A percentile compares a stretch with the other conserved stretches of the same genome.
Evolutionary conservation across 2,888 invertebrate species (phyloP).

Genomic region (Meteorus colon): DNA sequence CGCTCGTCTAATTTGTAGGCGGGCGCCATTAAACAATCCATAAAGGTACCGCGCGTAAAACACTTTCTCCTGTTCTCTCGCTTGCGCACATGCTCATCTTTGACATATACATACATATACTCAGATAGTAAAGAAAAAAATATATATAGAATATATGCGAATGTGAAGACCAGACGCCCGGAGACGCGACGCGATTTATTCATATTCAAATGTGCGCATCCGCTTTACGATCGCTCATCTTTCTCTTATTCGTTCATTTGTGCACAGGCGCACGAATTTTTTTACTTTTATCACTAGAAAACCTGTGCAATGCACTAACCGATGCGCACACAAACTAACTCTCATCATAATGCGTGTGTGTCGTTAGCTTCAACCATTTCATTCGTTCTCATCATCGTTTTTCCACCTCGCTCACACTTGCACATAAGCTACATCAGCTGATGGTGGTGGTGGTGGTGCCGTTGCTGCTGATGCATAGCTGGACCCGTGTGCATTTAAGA

Average conservation of each 20-base stretch:
- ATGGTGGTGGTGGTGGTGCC: conserved; percentile 3
- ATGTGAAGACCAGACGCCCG: conserved; percentile 49
- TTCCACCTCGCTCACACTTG: conserved; percentile 23
- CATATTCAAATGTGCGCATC: conserved; percentile 69
- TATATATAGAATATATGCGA: conserved; percentile 25
- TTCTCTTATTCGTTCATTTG: conserved; percentile 30
- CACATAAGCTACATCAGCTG: conserved; percentile 6
- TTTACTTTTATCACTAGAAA: conserved; percentile 26
- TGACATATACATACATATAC: background rate
- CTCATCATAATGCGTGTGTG: conserved; percentile 40
- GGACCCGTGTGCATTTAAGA: conserved; percentile 36
- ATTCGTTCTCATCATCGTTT: conserved; percentile 52
- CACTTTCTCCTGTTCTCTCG: conserved; percentile 55
- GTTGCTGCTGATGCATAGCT: conserved; percentile 21
- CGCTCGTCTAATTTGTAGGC: conserved; percentile 73
- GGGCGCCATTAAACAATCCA: conserved; percentile 73
- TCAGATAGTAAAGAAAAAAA: background rate
- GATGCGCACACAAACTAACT: background rate
- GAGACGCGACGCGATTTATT: conserved; percentile 64
- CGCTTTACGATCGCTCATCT: conserved; percentile 63
- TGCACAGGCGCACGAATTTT: conserved; percentile 52
- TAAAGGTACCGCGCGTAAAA: conserved; percentile 71
- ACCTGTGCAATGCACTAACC: conserved; percentile 33
- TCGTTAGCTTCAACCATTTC: conserved; percentile 56
- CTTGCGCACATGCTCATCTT: background rate